Base-by-base conservation (phyloP, 2,888 invertebrate species). In the Drosophila hamatofila region DNA sequence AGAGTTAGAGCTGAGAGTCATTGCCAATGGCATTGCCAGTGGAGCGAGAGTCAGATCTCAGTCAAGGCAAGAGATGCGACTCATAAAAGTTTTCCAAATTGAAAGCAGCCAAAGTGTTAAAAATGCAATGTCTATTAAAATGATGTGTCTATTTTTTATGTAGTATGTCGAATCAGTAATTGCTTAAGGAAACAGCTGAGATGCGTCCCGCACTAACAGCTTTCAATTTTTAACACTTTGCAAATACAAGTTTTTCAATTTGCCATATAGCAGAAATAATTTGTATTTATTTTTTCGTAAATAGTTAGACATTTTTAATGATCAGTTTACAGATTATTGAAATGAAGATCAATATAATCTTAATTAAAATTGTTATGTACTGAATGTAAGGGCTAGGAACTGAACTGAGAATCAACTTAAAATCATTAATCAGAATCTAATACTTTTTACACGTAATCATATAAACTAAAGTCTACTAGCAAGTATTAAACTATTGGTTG, bases 61-160 rank as follows among this genome's bases (percentile, higher is more conserved):
- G 49, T 21, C 49, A 49, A 49, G 49, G 49, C n/a, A 33, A 33
- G 3, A 55, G 39, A 55, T 55, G 54, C 54, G 18, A 18, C 54
- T 18, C 52, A n/a, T 37, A 37, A 54, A 54, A 37, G 23, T 37
- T 54, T 37, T 37, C 37, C 35, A 52, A 33, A 35, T 37, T 52
- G 52, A 23, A 37, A 37, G 35, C 37, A 35, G 9, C n/a, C 2
- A 18, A 55, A 25, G 27, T 25, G 37, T 18, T 27, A 1, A 49
- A 18, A 33, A 3, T 48, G 11, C 27, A 48, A n/a, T 27, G 18
- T 33, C 21, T 18, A 12, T 12, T 30, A 30, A 49, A 49, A 14
- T 33, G 18, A 30, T 49, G 48, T 48, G 48, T 27, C n/a, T n/a
- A 18, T 49, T 18, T 30, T 12, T 4, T n/a, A 46, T 44, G 8